A percentile compares a stretch with the other conserved stretches of the same genome.
These are phyloP conservation scores for Clostera curtula DNA, from an alignment of 2,888 invertebrate species.

Conservation along the genomic window DNA sequence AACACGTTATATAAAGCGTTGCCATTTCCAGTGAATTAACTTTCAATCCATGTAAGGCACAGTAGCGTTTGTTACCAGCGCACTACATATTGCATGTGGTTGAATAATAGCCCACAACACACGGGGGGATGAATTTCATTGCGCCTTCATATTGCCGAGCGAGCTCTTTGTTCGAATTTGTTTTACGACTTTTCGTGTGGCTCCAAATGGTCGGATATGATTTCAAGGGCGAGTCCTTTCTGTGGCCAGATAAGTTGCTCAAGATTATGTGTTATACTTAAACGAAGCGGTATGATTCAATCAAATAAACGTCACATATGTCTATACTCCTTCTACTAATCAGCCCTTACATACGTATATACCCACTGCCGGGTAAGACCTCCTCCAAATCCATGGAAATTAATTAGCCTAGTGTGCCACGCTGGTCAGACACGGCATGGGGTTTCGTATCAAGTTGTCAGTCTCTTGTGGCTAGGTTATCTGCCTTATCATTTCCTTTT, in stretches of 20 bases:
- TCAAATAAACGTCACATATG: too few species aligned
- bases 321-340: too few species aligned
- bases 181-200: slow-evolving; percentile 50
- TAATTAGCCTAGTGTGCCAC: too few species aligned
- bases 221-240: slow-evolving; percentile 20
- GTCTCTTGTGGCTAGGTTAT: too few species aligned
- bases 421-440: too few species aligned
- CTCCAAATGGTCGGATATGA: slow-evolving; percentile 35
- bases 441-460: too few species aligned
- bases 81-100: slow-evolving; percentile 67
- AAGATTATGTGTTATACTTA: too few species aligned
- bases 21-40: slow-evolving; percentile 27
- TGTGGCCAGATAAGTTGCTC: not conserved
- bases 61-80: slow-evolving; percentile 58
- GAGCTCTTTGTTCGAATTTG: slow-evolving; percentile 47
- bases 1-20: too few species aligned
- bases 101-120: slow-evolving; percentile 67
- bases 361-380: too few species aligned
- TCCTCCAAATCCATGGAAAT: too few species aligned
- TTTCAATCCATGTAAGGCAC: slow-evolving; percentile 30
- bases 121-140: slow-evolving; percentile 71
- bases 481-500: too few species aligned
- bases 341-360: too few species aligned
- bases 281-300: not conserved
- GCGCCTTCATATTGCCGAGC: slow-evolving; percentile 57